Conservation (phyloP, 2,797 vertebrate species). For the Odontamblyopus lacepedii region DNA sequence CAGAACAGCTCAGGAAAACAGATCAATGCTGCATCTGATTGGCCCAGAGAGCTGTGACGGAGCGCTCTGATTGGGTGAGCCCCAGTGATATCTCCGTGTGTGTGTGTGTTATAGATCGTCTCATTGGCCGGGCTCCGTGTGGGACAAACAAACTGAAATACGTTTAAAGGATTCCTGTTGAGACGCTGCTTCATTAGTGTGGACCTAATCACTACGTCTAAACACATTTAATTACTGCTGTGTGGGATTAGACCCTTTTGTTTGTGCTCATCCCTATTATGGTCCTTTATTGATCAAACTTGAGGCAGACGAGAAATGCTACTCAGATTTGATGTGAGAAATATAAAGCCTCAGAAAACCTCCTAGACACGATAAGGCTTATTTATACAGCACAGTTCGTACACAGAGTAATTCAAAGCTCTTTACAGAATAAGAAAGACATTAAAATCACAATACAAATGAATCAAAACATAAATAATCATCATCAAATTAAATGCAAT, state of each 20-base stretch:
- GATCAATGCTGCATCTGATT: conserved; percentile 57
- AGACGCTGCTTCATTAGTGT: not conserved
- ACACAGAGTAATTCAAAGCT: too few relatives aligned
- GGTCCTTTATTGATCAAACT: not conserved
- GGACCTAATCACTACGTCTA: conserved; percentile 5
- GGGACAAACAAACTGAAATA: conserved; percentile 9
- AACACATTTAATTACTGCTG: conserved; percentile 8
- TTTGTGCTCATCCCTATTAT: not conserved
- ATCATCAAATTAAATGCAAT: too few relatives aligned
- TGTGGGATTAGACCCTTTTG: not conserved
- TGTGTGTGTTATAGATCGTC: not conserved
- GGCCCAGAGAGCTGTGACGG: conserved; percentile 47
- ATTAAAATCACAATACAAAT: too few relatives aligned
- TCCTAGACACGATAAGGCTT: not conserved
- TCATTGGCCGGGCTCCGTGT: conserved; percentile 28
- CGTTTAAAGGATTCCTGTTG: conserved; percentile 7
- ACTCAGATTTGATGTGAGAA: not conserved
- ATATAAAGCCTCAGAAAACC: not conserved
- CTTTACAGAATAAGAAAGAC: too few relatives aligned
- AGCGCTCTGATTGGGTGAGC: too few relatives aligned
- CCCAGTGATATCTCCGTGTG: too few relatives aligned
- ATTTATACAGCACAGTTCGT: too few relatives aligned
- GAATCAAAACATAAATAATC: too few relatives aligned
- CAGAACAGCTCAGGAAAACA: conserved; percentile 16
- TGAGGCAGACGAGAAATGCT: not conserved